A percentile compares a stretch with the other conserved stretches of the same genome.
These are phyloP conservation scores for Uropsilus gracilis DNA, from an alignment of 2,113 vertebrate species.

Conservation along the genomic window DNA sequence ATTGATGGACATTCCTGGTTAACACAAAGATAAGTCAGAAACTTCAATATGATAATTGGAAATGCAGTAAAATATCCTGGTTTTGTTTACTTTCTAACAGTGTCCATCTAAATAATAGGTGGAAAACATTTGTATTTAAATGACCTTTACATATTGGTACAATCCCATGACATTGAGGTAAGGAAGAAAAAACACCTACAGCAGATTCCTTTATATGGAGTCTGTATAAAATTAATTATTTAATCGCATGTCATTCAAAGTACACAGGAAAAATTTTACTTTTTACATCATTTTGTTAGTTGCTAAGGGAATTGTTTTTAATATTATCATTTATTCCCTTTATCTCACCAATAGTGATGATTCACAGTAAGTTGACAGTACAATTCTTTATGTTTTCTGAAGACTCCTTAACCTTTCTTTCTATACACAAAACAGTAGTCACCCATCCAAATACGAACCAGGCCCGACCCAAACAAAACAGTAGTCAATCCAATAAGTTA, in stretches of 20 bases:
- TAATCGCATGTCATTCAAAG: not conserved
- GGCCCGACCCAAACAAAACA: too few species aligned
- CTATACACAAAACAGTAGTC: not conserved
- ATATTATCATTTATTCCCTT: conserved; percentile 21
- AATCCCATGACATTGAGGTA: not conserved
- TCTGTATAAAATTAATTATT: not conserved
- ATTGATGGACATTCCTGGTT: not conserved
- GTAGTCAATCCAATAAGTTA: not conserved
- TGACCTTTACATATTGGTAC: not conserved
- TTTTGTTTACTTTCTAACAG: not conserved
- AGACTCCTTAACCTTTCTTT: not conserved
- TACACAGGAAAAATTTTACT: not conserved
- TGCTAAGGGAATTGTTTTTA: conserved; percentile 38
- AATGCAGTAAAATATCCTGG: not conserved
- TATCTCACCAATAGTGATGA: not conserved
- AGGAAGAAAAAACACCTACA: not conserved
- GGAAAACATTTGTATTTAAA: conserved; percentile 7
- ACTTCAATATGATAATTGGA: not conserved
- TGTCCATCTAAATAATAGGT: not conserved
- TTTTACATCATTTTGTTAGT: conserved; percentile 7
- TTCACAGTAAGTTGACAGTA: not conserved
- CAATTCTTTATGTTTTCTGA: not conserved
- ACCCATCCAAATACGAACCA: too few species aligned
- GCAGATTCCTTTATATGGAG: not conserved
- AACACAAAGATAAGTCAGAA: not conserved